Evolutionary conservation across 2,888 invertebrate species (phyloP).

Genomic region (Trichopoda pennipes): DNA sequence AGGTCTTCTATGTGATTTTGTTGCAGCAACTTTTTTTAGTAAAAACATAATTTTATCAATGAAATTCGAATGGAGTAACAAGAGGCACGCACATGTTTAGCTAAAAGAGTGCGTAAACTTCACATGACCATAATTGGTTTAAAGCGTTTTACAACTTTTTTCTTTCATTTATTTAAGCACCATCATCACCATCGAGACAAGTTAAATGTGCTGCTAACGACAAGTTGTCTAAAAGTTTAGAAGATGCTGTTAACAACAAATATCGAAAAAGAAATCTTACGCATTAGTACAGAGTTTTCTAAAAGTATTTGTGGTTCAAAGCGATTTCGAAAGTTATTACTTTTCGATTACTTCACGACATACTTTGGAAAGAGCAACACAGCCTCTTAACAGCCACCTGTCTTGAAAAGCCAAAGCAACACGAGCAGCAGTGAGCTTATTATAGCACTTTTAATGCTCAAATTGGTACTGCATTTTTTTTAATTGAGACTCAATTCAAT

Average conservation of each 20-base stretch:
- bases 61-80: slow-evolving; percentile 29
- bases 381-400: no score
- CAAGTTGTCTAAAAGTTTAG: slow-evolving; percentile 32
- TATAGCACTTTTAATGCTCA: no score
- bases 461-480: no score
- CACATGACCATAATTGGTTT: slow-evolving; percentile 54
- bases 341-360: no score
- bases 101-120: slow-evolving; percentile 42
- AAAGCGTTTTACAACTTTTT: slow-evolving; percentile 27
- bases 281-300: no score
- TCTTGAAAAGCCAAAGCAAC: no score
- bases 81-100: slow-evolving; percentile 1
- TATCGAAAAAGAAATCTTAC: not conserved
- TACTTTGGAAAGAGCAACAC: no score
- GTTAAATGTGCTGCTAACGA: slow-evolving; percentile 8
- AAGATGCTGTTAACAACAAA: not conserved
- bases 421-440: no score
- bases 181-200: not conserved
- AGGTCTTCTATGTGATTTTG: slow-evolving; percentile 22
- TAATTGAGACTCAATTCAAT: no score
- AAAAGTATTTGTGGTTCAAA: no score
- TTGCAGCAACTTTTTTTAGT: not conserved
- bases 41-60: slow-evolving; percentile 43
- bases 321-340: no score
- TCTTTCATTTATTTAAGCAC: not conserved